phyloP scores from a whole-genome alignment of 2,113 vertebrate genomes.

The Leptobrachium leishanense region DNA sequence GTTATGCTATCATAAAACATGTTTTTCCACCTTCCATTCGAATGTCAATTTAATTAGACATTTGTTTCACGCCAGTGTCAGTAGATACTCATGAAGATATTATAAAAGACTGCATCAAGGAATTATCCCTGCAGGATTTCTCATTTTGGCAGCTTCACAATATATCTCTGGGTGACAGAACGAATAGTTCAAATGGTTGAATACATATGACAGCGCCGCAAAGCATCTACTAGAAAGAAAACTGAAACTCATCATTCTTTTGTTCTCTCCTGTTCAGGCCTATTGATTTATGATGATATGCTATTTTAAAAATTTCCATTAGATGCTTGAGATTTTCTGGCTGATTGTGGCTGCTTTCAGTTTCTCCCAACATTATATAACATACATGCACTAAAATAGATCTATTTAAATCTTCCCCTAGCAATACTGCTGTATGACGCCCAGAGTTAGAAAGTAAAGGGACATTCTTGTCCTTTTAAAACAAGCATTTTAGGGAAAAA shows the following conservation, averaged over 20 bases:
- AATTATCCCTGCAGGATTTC: neutral
- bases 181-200: neutral
- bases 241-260: neutral
- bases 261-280: neutral
- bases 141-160: constrained; percentile 9
- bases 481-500: too few relatives aligned
- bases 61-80: constrained; percentile 2
- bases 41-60: neutral
- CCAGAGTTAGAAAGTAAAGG: too few relatives aligned
- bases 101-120: constrained; percentile 1
- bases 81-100: constrained; percentile 1
- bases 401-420: too few relatives aligned
- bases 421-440: too few relatives aligned
- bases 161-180: neutral
- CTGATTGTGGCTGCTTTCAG: too few relatives aligned
- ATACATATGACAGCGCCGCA: neutral
- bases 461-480: too few relatives aligned
- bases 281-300: neutral
- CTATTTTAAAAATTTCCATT: too few relatives aligned
- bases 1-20: constrained; percentile 1
- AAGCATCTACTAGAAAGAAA: neutral
- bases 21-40: neutral
- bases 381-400: too few relatives aligned
- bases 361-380: too few relatives aligned
- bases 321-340: too few relatives aligned